phyloP scores from a whole-genome alignment of 1,140 invertebrate species.

The Bombus affinis region DNA sequence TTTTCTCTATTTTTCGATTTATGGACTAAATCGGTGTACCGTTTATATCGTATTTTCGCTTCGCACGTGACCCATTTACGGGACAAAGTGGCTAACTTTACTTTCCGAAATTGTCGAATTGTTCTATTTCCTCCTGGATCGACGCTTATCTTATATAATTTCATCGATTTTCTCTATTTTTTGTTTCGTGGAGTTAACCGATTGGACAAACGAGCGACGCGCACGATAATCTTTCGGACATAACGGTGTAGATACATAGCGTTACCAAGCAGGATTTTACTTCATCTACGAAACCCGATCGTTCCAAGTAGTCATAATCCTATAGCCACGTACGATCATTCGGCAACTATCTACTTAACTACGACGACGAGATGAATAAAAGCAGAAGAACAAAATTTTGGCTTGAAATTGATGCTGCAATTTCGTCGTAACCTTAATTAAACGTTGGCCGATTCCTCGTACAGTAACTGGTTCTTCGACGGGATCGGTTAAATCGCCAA shows the following conservation, averaged over 20 bases:
- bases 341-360: no score
- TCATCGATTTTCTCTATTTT: neutral
- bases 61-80: no score
- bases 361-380: neutral
- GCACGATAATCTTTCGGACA: neutral
- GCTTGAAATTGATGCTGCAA: neutral
- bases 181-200: neutral
- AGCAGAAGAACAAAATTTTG: neutral
- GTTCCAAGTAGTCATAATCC: neutral
- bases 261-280: no score
- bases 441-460: neutral
- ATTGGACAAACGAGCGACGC: no score
- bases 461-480: neutral
- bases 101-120: no score
- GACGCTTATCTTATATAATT: no score
- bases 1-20: no score
- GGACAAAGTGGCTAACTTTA: no score
- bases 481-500: slow-evolving; percentile 20
- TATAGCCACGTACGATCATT: neutral
- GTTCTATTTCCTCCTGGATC: no score
- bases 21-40: no score
- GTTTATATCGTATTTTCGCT: no score
- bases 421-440: slow-evolving; percentile 1
- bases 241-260: no score
- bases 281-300: neutral